Conservation (phyloP, 2,797 vertebrate species). For the Apogon talboti region DNA sequence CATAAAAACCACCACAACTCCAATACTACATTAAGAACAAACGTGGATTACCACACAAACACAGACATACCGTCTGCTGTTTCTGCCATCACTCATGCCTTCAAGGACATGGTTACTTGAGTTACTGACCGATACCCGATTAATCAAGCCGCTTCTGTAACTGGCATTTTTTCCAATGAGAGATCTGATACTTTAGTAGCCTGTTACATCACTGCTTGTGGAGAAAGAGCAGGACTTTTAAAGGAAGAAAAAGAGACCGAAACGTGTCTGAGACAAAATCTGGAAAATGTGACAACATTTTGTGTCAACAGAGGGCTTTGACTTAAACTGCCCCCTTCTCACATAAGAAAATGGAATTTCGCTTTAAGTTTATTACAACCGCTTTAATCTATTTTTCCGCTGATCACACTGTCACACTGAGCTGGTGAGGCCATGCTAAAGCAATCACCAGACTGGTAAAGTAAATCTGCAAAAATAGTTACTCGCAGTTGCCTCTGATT, state of each 20-base stretch:
- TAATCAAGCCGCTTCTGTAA: conserved; percentile 55
- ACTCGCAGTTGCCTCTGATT: conserved; percentile 1
- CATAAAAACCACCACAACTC: conserved; percentile 40
- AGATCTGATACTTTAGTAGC: conserved; percentile 46
- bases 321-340: conserved; percentile 11
- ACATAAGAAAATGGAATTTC: conserved; percentile 46
- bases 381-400: conserved; percentile 50
- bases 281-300: conserved; percentile 55
- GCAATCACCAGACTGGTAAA: conserved; percentile 26
- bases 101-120: conserved; percentile 53
- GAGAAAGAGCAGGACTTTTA: conserved; percentile 27
- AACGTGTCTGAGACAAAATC: conserved; percentile 14
- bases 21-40: conserved; percentile 42
- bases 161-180: conserved; percentile 34
- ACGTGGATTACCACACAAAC: conserved; percentile 63
- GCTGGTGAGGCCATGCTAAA: conserved; percentile 19
- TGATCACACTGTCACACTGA: conserved; percentile 38
- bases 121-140: conserved; percentile 60
- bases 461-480: conserved; percentile 11
- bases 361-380: conserved; percentile 35
- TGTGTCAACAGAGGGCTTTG: conserved; percentile 7
- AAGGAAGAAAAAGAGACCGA: conserved; percentile 13
- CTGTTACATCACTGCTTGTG: conserved; percentile 23
- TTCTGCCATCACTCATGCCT: conserved; percentile 45
- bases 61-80: conserved; percentile 63